Base-by-base conservation (phyloP, 2,888 invertebrate genomes). In the Epistrophe eligans region DNA sequence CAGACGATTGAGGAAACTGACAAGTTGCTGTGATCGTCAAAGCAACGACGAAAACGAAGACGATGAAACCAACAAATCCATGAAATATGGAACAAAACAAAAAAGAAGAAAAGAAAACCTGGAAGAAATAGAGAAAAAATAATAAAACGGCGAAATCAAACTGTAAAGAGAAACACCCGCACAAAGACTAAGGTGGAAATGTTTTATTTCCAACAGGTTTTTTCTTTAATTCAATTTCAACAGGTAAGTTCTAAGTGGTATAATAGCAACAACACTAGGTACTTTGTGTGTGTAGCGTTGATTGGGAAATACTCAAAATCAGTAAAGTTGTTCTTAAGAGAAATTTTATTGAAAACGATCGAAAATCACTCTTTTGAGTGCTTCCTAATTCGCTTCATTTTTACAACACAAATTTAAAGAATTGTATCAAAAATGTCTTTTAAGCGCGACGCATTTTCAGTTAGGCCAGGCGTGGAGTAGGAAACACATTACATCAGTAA, bases 131-230 rank as follows among this genome's bases (percentile, higher is more conserved):
- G 24, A 57, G 19, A 17, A 19, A 13, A 57, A 40, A 60, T 8
- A 58, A 77, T 62, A 15, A 32, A 38, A 48, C 81, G 79, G 83
- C 76, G 83, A 83, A 82, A 79, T 83, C 66, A 83, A 77, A 66
- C 60, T 50, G 71, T 76, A 76, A 83, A 87, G 87, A 87, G 87
- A 87, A 80, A 76, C 83, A 79, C 87, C 87, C 87, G 79, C 87
- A 72, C 70, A 55, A 81, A 55, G 58, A 28, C 71, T 9, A n/a
- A 15, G 24, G 38, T 15, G 15, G 45, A 24, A 43, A 28, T 38
- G 64, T 38, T 48, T 79, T 58, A n/a, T 52, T 55, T 17, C 19
- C 38, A 38, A 38, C 40, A 40, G 40, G 32, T 64, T 48, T 58
- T 76, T 24, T n/a, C 19, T 55, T 45, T 15, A n/a, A 48, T 24